Base-by-base conservation (phyloP, 1,140 invertebrate genomes). In the Aphidius ervi region DNA sequence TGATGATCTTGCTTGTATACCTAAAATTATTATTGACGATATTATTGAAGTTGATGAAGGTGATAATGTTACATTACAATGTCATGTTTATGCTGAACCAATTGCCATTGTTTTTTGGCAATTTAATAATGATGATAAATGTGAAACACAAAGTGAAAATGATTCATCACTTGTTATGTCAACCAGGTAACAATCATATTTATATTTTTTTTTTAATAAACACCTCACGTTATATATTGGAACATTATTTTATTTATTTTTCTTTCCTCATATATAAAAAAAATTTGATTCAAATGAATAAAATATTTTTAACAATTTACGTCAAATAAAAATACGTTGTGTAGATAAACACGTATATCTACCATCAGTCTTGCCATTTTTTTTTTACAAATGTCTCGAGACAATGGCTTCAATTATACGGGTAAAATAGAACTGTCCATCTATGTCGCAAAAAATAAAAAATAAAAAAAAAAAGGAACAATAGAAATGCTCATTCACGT, bases 1-100 rank as follows among this genome's bases (percentile, higher is more conserved):
- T 20, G 83, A 83, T 45, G 91, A 95, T 58, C 81, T 96, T 39
- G 93, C 93, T 3, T 95, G 93, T 72, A 69, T 90, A 48, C 93
- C 93, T 0, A 86, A 87, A 73, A 85, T 92, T 43, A 85, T 84
- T 7, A 79, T 91, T 58, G 66, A 69, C 4, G 59, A 71, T 4
- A 55, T 63, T 2, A n/a, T 77, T 0, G 90, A 93, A 68, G 85
- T 91, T 9, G 85, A 85, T 55, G 86, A 91, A 65, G 91, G 90
- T 0, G 86, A 86, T 53, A 93, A 94, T 67, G 83, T 92, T 6
- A 90, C 90, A 1, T 76, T 94, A 4, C 79, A 86, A 43, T 94
- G 92, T 72, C 81, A 89, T 65, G 88, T 93, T 1, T 85, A 87
- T 9, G 90, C 91, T 10, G 82, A 89, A 8, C 92, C 91, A 0